A percentile compares a stretch with the other conserved stretches of the same genome.
Evolutionary conservation across 2,888 invertebrate species (phyloP).

Genomic region (Tyria jacobaeae): DNA sequence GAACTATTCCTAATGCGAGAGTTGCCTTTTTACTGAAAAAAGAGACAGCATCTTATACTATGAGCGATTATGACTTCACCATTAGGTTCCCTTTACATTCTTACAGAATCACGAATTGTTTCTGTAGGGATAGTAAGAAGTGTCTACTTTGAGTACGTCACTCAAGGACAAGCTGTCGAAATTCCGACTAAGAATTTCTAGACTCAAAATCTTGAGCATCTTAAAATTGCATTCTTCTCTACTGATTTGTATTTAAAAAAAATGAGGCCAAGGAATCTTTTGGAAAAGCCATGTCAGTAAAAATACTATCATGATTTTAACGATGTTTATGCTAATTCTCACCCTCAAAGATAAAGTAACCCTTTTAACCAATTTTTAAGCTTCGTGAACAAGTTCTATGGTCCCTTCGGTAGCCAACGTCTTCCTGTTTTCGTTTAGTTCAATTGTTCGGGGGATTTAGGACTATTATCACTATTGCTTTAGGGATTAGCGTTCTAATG

Average conservation of each 20-base stretch:
- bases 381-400: neutral
- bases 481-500: conserved; percentile 73
- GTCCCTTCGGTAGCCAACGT: conserved; percentile 40
- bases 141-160: too few species aligned
- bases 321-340: conserved; percentile 6
- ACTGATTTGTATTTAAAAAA: neutral
- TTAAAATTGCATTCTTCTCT: neutral
- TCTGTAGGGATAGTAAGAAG: too few species aligned
- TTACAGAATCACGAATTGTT: too few species aligned
- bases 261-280: neutral
- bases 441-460: conserved; percentile 71
- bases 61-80: too few species aligned
- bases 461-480: conserved; percentile 64
- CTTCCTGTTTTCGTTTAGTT: conserved; percentile 60
- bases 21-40: too few species aligned
- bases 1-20: too few species aligned
- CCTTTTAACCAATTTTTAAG: conserved; percentile 11
- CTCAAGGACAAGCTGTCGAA: neutral
- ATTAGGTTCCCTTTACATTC: too few species aligned
- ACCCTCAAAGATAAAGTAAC: conserved; percentile 6
- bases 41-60: too few species aligned
- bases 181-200: neutral
- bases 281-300: neutral
- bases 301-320: neutral
- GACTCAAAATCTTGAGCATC: neutral